phyloP scores from a whole-genome alignment of 2,797 vertebrate genomes.

The Enteromius unitaeniatus region DNA sequence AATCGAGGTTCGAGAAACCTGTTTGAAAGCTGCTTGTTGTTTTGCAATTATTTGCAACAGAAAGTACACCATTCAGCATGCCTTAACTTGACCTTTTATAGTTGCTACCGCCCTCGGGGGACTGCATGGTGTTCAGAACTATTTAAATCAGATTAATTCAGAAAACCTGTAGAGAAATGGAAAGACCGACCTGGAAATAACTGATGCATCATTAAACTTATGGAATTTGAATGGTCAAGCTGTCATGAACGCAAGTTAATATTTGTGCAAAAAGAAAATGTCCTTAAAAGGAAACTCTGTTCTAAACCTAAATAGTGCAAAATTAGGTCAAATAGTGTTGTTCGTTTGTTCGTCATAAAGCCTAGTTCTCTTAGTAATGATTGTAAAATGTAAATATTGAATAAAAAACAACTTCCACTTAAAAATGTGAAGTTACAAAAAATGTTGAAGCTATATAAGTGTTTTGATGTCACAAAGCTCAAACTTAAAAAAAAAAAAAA shows the following conservation, averaged over 20 bases:
- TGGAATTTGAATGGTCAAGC: constrained; percentile 21
- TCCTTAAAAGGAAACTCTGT: background rate
- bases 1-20: background rate
- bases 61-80: background rate
- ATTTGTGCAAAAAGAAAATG: background rate
- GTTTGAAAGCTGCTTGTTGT: background rate
- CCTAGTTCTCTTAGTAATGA: too few relatives aligned
- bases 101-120: too few relatives aligned
- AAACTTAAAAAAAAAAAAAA: background rate
- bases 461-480: background rate
- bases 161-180: background rate
- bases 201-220: background rate
- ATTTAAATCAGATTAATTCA: background rate
- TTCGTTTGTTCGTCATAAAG: too few relatives aligned
- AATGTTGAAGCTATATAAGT: background rate
- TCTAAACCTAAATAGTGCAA: background rate
- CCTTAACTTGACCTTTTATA: background rate
- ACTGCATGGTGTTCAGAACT: background rate
- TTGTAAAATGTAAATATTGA: too few relatives aligned
- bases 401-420: too few relatives aligned
- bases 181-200: background rate
- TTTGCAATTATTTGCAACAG: background rate
- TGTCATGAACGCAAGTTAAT: constrained; percentile 20
- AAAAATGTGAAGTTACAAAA: too few relatives aligned
- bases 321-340: background rate